Base-by-base conservation (phyloP, 2,888 invertebrate genomes). In the Aleiodes alternator region DNA sequence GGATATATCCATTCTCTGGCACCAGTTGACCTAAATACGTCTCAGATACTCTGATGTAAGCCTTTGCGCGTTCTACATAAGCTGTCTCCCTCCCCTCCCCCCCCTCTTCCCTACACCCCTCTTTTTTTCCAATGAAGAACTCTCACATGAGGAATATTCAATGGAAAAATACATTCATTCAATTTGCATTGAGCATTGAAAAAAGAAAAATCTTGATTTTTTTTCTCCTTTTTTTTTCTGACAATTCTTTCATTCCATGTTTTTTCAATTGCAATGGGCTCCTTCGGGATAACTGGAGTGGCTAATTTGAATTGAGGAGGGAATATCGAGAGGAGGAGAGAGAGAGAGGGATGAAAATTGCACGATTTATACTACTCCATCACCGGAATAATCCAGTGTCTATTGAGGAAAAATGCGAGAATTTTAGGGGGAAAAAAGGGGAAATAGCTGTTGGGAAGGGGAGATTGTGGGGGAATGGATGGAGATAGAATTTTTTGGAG, bases 371-470 rank as follows among this genome's bases (percentile, higher is more conserved):
- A 9, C 43, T 38, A 38, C 59, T 59, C 59, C 59, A 61, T 61
- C 61, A 61, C 38, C n/a, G n/a, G 61, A 9, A 61, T 61, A 61
- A 61, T 61, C 61, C n/a, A 61, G 34, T 43, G 61, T 61, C 43
- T 61, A 9, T 61, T 16, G 8, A 43, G 14, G 14, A 53, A 53
- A 4, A 53, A 53, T 1, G 1, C 12, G 53, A 9, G 53, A 14
- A 53, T 7, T 53, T 1, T 53, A 8, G 9, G 14, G 14, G 53
- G 9, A 3, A 53, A 53, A 53, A 11, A 53, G 34, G 34, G 31
- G 34, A 12, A 61, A 43, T 61, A 43, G 23, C 23, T 23, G 23
- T 23, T 23, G 23, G 23, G 2, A 23, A 23, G 23, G 23, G 23
- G 23, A n/a, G 23, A 23, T 23, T 23, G 23, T 23, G 23, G 2